Conservation (phyloP, 2,113 vertebrate species). For the Leptodactylus fuscus region DNA sequence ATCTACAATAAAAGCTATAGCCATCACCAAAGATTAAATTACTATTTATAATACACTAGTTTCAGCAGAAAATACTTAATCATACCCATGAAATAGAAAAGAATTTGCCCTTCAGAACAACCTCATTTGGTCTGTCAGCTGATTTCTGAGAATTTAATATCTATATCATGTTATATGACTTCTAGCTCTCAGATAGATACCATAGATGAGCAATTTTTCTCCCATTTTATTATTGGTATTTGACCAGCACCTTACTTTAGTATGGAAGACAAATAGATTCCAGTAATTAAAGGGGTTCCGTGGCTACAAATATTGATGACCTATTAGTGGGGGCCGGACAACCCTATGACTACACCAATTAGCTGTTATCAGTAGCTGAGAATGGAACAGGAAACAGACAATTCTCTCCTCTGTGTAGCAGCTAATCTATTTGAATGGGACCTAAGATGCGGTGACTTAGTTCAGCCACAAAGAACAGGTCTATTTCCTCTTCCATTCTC, state of each 20-base stretch:
- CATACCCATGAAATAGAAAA: conserved; percentile 27
- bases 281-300: background rate
- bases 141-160: background rate
- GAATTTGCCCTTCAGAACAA: conserved; percentile 41
- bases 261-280: background rate
- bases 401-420: too few species aligned
- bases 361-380: too few species aligned
- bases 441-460: too few species aligned
- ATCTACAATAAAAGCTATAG: conserved; percentile 37
- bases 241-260: background rate
- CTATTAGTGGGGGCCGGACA: too few species aligned
- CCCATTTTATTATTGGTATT: background rate
- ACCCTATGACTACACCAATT: too few species aligned
- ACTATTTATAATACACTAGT: conserved; percentile 44
- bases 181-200: too few species aligned
- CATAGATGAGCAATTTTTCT: background rate
- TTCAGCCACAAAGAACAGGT: too few species aligned
- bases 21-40: conserved; percentile 34
- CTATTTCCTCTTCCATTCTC: too few species aligned
- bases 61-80: conserved; percentile 45
- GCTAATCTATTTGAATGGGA: too few species aligned
- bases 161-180: conserved; percentile 9
- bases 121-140: background rate
- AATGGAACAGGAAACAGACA: too few species aligned
- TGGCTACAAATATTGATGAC: too few species aligned